phyloP scores from a whole-genome alignment of 1,140 invertebrate genomes.

The Penaeus indicus region DNA sequence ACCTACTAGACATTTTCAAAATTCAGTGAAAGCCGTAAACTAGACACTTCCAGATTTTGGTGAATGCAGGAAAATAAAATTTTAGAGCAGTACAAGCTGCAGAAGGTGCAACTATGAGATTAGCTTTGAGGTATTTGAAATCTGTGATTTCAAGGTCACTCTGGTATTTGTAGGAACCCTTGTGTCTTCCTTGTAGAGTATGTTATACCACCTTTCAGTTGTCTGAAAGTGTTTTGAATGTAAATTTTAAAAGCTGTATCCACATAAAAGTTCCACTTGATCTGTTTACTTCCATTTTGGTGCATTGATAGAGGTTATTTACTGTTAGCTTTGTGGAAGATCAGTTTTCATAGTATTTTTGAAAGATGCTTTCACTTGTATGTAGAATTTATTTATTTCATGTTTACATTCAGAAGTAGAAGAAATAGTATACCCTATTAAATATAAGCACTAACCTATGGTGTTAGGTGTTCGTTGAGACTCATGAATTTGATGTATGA shows the following conservation, averaged over 20 bases:
- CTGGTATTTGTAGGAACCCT: conserved; percentile 59
- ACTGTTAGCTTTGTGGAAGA: conserved; percentile 32
- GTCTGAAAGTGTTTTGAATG: conserved; percentile 42
- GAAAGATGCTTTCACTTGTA: conserved; percentile 34
- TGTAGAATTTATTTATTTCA: conserved; percentile 52
- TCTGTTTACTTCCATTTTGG: conserved; percentile 44
- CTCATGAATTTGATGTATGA: conserved; percentile 39
- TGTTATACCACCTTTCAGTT: conserved; percentile 55
- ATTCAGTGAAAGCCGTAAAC: no score
- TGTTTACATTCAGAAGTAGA: conserved; percentile 41
- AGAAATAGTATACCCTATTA: conserved; percentile 29
- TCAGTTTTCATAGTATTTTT: conserved; percentile 42
- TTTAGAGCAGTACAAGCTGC: not conserved
- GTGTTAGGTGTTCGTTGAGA: conserved; percentile 49
- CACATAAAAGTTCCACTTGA: conserved; percentile 35
- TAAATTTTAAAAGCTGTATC: conserved; percentile 32
- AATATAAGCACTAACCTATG: conserved; percentile 24
- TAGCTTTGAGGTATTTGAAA: conserved; percentile 9
- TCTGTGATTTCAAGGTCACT: conserved; percentile 51
- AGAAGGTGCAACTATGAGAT: conserved; percentile 9
- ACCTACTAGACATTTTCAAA: no score
- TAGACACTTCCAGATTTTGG: no score
- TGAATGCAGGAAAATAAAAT: no score
- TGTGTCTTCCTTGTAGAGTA: conserved; percentile 59
- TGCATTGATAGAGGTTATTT: conserved; percentile 37